phyloP scores from a whole-genome alignment of 2,797 vertebrate species.

The Phyllotis vaccarum region DNA sequence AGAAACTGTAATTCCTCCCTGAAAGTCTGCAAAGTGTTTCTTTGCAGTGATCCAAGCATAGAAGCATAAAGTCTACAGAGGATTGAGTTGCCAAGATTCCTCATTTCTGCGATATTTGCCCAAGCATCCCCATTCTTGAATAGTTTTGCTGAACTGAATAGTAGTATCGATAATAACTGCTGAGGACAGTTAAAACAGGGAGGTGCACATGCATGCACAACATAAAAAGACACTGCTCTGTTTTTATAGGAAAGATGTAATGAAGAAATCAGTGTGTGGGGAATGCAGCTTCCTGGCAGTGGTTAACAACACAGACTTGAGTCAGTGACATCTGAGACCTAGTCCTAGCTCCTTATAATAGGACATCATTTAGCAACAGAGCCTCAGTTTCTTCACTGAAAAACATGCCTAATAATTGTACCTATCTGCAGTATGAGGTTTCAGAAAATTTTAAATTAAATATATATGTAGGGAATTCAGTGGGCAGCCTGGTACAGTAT shows the following conservation, averaged over 20 bases:
- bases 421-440: background rate
- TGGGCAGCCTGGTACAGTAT: conserved; percentile 16
- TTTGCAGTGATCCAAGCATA: conserved; percentile 29
- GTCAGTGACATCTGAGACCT: background rate
- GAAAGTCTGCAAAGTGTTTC: conserved; percentile 29
- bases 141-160: background rate
- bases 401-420: conserved; percentile 23
- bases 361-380: conserved; percentile 13
- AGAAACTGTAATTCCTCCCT: conserved; percentile 13
- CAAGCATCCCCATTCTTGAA: background rate
- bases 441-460: conserved; percentile 49
- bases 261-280: background rate
- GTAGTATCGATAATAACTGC: background rate
- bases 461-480: conserved; percentile 20
- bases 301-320: background rate
- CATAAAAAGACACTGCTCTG: background rate
- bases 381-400: conserved; percentile 42
- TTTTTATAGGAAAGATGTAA: conserved; percentile 7
- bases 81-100: background rate
- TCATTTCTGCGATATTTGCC: conserved; percentile 15
- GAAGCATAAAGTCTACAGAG: conserved; percentile 12
- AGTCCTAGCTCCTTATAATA: background rate
- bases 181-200: background rate
- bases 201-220: background rate
- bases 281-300: background rate